Conservation (phyloP, 1,140 invertebrate genomes). For the Chironomus striatipennis region DNA sequence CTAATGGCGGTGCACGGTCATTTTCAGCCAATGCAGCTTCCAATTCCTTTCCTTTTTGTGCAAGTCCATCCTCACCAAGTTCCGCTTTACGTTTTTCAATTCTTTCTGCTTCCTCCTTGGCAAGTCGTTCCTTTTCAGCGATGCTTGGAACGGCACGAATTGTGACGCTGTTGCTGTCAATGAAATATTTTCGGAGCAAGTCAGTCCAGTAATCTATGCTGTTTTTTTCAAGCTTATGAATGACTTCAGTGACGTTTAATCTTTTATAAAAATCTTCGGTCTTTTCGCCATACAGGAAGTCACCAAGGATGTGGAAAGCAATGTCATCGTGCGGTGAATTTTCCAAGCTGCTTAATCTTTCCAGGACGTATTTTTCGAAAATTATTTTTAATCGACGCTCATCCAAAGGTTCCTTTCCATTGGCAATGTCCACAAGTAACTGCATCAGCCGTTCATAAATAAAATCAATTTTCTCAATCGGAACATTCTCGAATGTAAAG, state of each 20-base stretch:
- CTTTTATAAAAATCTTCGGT: conserved; percentile 61
- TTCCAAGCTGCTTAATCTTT: conserved; percentile 63
- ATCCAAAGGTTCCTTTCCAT: conserved; percentile 51
- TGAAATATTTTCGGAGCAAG: conserved; percentile 62
- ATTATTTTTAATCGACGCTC: conserved; percentile 65
- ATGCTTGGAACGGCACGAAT: conserved; percentile 49
- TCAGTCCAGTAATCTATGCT: conserved; percentile 59
- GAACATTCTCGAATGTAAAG: conserved; percentile 70
- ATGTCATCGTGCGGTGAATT: conserved; percentile 65
- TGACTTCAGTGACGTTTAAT: conserved; percentile 58
- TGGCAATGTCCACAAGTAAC: conserved; percentile 46
- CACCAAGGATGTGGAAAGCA: conserved; percentile 67
- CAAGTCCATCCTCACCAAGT: conserved; percentile 60
- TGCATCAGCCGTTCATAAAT: conserved; percentile 53
- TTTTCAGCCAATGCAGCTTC: conserved; percentile 63
- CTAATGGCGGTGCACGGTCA: conserved; percentile 58
- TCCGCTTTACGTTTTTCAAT: conserved; percentile 51
- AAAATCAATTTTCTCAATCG: conserved; percentile 52
- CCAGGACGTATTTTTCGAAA: conserved; percentile 61
- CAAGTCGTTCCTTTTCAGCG: conserved; percentile 49
- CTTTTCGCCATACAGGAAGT: conserved; percentile 70
- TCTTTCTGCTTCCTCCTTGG: conserved; percentile 56
- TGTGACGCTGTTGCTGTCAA: conserved; percentile 47
- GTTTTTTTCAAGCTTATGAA: conserved; percentile 55
- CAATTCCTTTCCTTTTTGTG: conserved; percentile 51